These are phyloP conservation scores for Manis pentadactyla DNA, from an alignment of 2,797 vertebrate species.

Conservation along the genomic window DNA sequence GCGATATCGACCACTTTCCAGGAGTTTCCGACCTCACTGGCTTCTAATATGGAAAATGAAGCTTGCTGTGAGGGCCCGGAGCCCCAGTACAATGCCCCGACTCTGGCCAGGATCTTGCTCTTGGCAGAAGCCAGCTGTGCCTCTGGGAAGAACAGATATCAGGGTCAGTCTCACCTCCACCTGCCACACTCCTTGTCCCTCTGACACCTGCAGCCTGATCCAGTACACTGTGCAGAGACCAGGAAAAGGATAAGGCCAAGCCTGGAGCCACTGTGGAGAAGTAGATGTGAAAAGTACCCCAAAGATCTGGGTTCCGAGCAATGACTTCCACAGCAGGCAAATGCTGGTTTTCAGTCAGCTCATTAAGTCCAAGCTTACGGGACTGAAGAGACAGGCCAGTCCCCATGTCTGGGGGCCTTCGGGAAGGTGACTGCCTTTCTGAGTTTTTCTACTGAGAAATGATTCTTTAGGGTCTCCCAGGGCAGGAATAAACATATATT, in stretches of 20 bases:
- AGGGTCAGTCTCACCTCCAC: background rate
- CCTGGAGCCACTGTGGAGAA: no score
- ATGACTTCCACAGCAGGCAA: background rate
- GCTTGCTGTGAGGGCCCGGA: accelerated
- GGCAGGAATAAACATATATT: background rate
- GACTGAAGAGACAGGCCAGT: background rate
- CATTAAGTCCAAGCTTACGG: background rate
- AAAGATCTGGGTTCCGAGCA: background rate
- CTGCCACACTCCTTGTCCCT: accelerated
- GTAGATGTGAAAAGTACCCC: background rate
- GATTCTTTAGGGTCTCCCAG: background rate
- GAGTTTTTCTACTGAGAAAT: background rate
- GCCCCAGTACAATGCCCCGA: background rate
- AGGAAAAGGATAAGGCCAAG: no score
- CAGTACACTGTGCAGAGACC: background rate
- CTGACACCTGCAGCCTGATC: background rate
- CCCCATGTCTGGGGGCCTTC: background rate
- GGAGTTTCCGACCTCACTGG: constrained; percentile 54
- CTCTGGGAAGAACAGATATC: constrained; percentile 7
- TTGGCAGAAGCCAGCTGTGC: background rate
- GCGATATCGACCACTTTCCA: background rate
- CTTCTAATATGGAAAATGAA: background rate
- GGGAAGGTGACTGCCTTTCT: background rate
- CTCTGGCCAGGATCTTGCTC: constrained; percentile 39
- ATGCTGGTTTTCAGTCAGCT: background rate